Base-by-base conservation (phyloP, 2,113 vertebrate species). In the Aythya baeri region DNA sequence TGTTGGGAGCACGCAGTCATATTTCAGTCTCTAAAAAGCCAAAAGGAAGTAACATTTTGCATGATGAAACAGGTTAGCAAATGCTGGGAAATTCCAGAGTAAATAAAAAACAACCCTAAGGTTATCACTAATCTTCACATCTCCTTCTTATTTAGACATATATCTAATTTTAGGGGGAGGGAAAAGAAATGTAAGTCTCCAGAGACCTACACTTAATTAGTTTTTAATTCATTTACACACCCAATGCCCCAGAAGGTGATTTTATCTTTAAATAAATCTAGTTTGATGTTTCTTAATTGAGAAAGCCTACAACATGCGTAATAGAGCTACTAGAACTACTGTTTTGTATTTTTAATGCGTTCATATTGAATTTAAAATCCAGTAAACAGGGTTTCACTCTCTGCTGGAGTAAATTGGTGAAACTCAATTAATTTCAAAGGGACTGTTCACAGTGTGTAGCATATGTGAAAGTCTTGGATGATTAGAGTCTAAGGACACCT, bases 261-360 rank as follows among this genome's bases (percentile, higher is more conserved):
- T 96, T 91, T 22, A 90, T 86, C 88, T 96, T 94, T 90, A 96
- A 96, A 86, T 86, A 94, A 80, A 82, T 82, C 44, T 93, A 94
- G 95, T 90, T 88, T 74, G 54, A 93, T 82, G 36, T 38, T 54
- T 67, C 95, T 88, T 85, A 96, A 92, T 71, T 94, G 80, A 76
- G 79, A 86, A 94, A 76, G 41, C 31, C 78, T 78, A 67, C 78
- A 89, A 83, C 29, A 77, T n/a, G 43, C 49, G 68, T 54, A 91
- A 88, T 26, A 88, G 59, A 89, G 83, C 72, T 86, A 91, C 43
- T 62, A 78, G 43, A 88, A 93, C 26, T 65, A 86, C 15, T 32
- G 21, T 71, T 94, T 78, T 88, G 18, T 93, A 59, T 90, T 94
- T 86, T 86, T 44, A 74, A 91, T 70, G 22, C 68, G 61, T 86